phyloP scores from a whole-genome alignment of 2,888 invertebrate genomes.

The Apamea epomidion region DNA sequence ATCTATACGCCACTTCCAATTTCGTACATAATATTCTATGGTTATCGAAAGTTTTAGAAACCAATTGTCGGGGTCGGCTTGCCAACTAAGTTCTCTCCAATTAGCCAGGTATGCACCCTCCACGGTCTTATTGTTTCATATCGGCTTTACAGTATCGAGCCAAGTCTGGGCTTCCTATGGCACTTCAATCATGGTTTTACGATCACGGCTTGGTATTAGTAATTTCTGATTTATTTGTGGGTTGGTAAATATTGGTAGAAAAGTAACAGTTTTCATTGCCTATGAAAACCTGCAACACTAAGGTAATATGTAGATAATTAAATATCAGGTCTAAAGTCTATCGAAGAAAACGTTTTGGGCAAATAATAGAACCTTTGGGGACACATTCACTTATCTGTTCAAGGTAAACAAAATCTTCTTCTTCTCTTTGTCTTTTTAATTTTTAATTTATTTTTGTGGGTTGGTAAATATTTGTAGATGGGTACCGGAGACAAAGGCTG shows the following conservation, averaged over 20 bases:
- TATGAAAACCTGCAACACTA: background rate
- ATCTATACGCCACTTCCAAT: conserved; percentile 8
- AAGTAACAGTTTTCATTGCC: background rate
- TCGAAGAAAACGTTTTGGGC: background rate
- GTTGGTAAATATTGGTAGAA: background rate
- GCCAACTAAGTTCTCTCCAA: conserved; percentile 40
- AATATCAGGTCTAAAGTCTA: background rate
- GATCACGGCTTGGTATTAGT: background rate
- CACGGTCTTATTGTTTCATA: conserved; percentile 45
- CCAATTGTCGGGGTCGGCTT: conserved; percentile 6
- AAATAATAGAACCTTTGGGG: background rate
- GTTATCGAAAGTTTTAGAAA: conserved; percentile 28
- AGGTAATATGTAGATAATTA: background rate
- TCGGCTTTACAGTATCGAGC: conserved; percentile 7
- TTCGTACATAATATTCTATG: conserved; percentile 11
- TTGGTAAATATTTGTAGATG: background rate
- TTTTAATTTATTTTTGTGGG: background rate
- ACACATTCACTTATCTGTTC: background rate
- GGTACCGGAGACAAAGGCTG: too few species aligned
- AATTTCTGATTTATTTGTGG: background rate
- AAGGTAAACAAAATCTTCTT: too few species aligned
- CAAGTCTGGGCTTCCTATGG: background rate
- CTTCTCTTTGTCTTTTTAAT: background rate
- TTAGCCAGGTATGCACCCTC: conserved; percentile 40
- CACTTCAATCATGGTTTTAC: background rate